Base-by-base conservation (phyloP, 2,113 vertebrate species). In the Hoplias malabaricus region DNA sequence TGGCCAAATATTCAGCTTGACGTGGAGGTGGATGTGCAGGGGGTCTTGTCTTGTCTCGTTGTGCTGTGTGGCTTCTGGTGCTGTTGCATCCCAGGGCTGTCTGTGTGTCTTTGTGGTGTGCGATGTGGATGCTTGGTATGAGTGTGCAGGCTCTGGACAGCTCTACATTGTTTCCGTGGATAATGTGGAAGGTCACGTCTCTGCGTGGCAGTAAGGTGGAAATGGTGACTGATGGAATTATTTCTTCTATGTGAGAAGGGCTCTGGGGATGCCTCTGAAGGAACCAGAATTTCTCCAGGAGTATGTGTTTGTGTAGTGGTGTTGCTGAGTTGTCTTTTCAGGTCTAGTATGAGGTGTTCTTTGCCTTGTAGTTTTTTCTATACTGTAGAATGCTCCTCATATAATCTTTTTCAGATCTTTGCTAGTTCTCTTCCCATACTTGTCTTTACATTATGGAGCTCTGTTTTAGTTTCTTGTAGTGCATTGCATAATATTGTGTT, bases 121-220 rank as follows among this genome's bases (percentile, higher is more conserved):
- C 16, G 2, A 69, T 27, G 29, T 69, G 25, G 16, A 16, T 42
- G 11, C 46, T 29, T 4, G 66, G 42, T 12, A 53, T 29, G 3
- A 68, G 66, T 31, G 66, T 25, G 21, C 43, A 69, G 8, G 25
- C 50, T 69, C 43, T 50, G 43, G 67, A 69, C 14, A 69, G 21
- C 14, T 68, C 40, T 27, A 48, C 5, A 10, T 29, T 68, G 29
- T 68, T 68, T 16, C 40, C 66, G 5, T 46, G 23, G 14, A 68
- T 68, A 4, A 50, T 8, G 66, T 48, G 25, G 42, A 69, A 33
- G 3, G 16, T 23, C 25, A 48, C 43, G n/a, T 50, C 27, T 10
- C 23, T 50, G 67, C 25, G 7, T 68, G 33, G 61, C 25, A 65
- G 33, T 36, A 21, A 9, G 16, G 61, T 62, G 31, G 59, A 62